Evolutionary conservation across 2,113 vertebrate genomes (phyloP).

Genomic region (Synodontis membranacea): DNA sequence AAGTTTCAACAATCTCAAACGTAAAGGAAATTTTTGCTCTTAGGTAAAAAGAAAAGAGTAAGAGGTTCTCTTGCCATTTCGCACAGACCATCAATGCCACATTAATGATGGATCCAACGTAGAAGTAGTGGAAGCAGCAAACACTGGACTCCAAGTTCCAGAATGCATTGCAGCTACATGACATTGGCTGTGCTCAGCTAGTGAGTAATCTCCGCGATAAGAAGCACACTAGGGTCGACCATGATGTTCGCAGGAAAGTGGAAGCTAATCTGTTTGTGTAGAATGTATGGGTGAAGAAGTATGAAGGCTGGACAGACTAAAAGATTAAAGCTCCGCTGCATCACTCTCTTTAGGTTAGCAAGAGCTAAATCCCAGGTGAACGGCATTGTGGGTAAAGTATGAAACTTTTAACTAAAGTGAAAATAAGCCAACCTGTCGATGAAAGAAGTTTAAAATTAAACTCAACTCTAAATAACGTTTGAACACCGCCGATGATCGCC

Average conservation of each 20-base stretch:
- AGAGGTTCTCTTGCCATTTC: not conserved
- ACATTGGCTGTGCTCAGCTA: not conserved
- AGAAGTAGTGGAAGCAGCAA: not conserved
- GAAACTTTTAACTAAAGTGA: no score
- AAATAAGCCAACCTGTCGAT: no score
- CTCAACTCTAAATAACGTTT: no score
- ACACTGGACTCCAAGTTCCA: not conserved
- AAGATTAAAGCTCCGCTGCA: no score
- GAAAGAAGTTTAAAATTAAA: no score
- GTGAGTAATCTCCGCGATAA: not conserved
- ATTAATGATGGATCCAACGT: not conserved
- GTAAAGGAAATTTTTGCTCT: not conserved
- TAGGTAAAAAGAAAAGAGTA: not conserved
- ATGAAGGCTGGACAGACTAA: no score
- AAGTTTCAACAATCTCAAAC: not conserved
- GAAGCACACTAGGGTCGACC: not conserved
- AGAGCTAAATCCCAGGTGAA: no score
- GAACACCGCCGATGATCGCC: not conserved
- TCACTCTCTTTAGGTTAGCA: no score
- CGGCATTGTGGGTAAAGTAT: no score
- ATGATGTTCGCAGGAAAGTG: no score
- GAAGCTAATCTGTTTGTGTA: not conserved
- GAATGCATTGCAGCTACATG: not conserved
- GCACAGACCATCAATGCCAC: not conserved
- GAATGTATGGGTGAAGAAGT: no score